A percentile compares a stretch with the other conserved stretches of the same genome.
Evolutionary conservation across 2,888 invertebrate species (phyloP).

Genomic region (Cheilosia vulpina): DNA sequence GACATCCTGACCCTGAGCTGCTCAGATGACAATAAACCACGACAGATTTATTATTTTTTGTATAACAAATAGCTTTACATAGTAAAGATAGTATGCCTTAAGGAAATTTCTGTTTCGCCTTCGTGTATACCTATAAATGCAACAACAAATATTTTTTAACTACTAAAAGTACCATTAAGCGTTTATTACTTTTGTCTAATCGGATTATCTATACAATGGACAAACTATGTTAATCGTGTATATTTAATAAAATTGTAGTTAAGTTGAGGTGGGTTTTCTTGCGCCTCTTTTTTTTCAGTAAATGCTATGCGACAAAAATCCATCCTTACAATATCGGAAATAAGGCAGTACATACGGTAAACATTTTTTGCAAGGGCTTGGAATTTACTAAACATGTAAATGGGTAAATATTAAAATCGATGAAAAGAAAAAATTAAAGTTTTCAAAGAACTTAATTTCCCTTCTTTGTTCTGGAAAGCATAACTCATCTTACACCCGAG

Average conservation of each 20-base stretch:
- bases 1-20: constrained; percentile 32
- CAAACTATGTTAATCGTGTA: constrained; percentile 42
- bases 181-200: constrained; percentile 43
- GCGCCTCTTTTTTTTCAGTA: too few relatives aligned
- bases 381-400: too few relatives aligned
- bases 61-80: constrained; percentile 47
- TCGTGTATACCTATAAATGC: constrained; percentile 1
- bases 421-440: too few relatives aligned
- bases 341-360: too few relatives aligned
- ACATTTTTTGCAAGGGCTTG: too few relatives aligned
- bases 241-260: constrained; percentile 56
- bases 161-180: constrained; percentile 38
- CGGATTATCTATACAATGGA: constrained; percentile 14
- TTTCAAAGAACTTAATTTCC: too few relatives aligned
- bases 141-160: constrained; percentile 15
- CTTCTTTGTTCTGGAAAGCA: too few relatives aligned
- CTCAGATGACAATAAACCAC: constrained; percentile 50
- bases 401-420: too few relatives aligned
- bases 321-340: too few relatives aligned
- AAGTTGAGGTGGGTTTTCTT: not conserved
- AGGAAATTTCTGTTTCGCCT: constrained; percentile 26
- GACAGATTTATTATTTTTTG: constrained; percentile 27
- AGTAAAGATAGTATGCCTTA: constrained; percentile 35
- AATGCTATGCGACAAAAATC: too few relatives aligned
- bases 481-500: too few relatives aligned